These are phyloP conservation scores for Tethya wilhelma DNA, from an alignment of 37 sponge, comb jelly and placozoan genomes.

Conservation along the genomic window DNA sequence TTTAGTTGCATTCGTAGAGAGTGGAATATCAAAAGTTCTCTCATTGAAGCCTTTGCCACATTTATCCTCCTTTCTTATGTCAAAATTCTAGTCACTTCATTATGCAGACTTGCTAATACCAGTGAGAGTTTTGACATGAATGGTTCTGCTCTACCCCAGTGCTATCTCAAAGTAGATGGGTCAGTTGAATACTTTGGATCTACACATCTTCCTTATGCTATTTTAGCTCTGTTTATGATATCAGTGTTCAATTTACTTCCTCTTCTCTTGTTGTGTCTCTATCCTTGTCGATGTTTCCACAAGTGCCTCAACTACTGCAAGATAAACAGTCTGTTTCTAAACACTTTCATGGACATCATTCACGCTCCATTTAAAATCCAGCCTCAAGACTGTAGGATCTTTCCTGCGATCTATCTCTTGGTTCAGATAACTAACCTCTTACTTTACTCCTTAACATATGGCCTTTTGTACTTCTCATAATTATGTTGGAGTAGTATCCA, in stretches of 20 bases:
- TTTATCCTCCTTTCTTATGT: slow-evolving; percentile 21
- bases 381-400: slow-evolving; percentile 8
- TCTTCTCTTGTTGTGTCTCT: background rate
- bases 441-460: slow-evolving; percentile 2
- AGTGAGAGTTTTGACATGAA: slow-evolving; percentile 2
- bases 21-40: slow-evolving; percentile 12
- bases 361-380: background rate
- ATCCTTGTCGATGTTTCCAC: slow-evolving; percentile 28
- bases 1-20: background rate
- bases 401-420: background rate
- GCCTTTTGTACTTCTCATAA: too few species aligned
- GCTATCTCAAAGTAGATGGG: slow-evolving; percentile 10
- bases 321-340: background rate
- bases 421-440: background rate
- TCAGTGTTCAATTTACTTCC: slow-evolving; percentile 1
- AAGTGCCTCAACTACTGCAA: slow-evolving; percentile 1
- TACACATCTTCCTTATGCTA: slow-evolving; percentile 3
- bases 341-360: slow-evolving; percentile 24
- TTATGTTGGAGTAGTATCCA: too few species aligned
- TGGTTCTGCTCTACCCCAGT: background rate
- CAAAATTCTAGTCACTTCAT: slow-evolving; percentile 14
- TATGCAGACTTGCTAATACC: slow-evolving; percentile 28
- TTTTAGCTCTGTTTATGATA: slow-evolving; percentile 13
- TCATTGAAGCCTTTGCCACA: slow-evolving; percentile 25
- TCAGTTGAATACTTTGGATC: background rate